Conservation (phyloP, 1,140 invertebrate species). For the Callitettix versicolor region DNA sequence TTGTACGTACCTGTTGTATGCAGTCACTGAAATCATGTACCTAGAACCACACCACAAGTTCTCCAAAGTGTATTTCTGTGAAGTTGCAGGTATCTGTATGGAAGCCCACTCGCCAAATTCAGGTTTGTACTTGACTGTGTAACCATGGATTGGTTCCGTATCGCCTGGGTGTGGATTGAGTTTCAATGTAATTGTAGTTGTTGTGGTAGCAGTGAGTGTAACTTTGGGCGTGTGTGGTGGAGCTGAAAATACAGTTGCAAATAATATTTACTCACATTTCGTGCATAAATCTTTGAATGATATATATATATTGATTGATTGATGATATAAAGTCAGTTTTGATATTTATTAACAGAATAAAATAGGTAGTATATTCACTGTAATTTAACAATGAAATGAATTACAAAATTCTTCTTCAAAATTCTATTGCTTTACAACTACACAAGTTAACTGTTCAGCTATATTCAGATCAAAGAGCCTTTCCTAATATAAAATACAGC, state of each 20-base stretch:
- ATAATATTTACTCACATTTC: neutral
- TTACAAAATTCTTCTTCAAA: neutral
- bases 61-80: conserved; percentile 75
- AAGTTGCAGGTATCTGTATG: conserved; percentile 58
- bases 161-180: conserved; percentile 64
- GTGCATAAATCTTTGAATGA: neutral
- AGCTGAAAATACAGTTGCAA: conserved; percentile 38
- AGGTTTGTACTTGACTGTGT: conserved; percentile 85
- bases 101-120: conserved; percentile 90
- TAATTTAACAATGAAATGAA: neutral
- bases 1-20: conserved; percentile 67
- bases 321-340: neutral
- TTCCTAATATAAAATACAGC: too few species aligned
- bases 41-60: conserved; percentile 80
- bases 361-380: neutral
- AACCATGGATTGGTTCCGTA: conserved; percentile 66
- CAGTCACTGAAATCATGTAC: conserved; percentile 84
- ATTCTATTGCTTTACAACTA: neutral
- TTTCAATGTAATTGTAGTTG: conserved; percentile 69
- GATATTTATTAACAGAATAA: neutral
- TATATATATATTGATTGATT: too few species aligned
- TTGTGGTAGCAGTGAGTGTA: conserved; percentile 68
- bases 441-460: too few species aligned
- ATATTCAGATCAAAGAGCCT: too few species aligned
- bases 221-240: conserved; percentile 75